Percentiles rank a stretch among this genome's conserved stretches.
phyloP scores from a whole-genome alignment of 2,888 invertebrate genomes.

The Nomada fabriciana region DNA sequence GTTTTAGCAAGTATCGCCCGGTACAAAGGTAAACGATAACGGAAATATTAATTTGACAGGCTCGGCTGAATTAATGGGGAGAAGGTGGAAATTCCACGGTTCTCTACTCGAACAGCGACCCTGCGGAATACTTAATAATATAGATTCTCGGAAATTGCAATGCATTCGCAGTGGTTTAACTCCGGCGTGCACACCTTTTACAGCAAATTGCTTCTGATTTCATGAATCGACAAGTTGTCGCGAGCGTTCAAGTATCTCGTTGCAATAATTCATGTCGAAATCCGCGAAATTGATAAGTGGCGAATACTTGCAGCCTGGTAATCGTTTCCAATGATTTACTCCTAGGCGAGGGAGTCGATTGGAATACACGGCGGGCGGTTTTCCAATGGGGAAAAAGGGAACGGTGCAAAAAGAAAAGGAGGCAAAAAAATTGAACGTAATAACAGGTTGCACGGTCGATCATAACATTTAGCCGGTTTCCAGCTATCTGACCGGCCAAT shows the following conservation, averaged over 20 bases:
- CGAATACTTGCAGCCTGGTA: slow-evolving; percentile 3
- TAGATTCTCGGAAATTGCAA: slow-evolving; percentile 9
- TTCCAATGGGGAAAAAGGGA: not conserved
- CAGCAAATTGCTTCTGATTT: slow-evolving; percentile 22
- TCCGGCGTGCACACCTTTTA: not conserved
- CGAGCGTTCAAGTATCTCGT: not conserved
- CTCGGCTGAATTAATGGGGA: not conserved
- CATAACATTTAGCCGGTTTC: slow-evolving; percentile 51
- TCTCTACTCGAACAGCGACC: not conserved
- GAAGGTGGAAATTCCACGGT: not conserved
- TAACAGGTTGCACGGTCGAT: slow-evolving; percentile 48
- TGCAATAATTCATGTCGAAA: slow-evolving; percentile 30
- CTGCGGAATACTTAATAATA: no score
- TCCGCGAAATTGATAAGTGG: slow-evolving; percentile 32
- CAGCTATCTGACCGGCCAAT: slow-evolving; percentile 45
- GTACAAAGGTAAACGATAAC: no score
- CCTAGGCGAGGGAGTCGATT: not conserved
- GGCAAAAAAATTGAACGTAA: slow-evolving; percentile 15
- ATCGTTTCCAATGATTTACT: slow-evolving; percentile 46
- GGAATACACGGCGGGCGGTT: not conserved
- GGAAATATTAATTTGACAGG: not conserved
- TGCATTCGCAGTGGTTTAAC: not conserved
- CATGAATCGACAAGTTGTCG: slow-evolving; percentile 7
- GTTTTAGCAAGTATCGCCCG: not conserved
- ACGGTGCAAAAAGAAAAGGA: not conserved